These are phyloP conservation scores for Orius insidiosus DNA, from an alignment of 1,140 invertebrate genomes.

Conservation along the genomic window DNA sequence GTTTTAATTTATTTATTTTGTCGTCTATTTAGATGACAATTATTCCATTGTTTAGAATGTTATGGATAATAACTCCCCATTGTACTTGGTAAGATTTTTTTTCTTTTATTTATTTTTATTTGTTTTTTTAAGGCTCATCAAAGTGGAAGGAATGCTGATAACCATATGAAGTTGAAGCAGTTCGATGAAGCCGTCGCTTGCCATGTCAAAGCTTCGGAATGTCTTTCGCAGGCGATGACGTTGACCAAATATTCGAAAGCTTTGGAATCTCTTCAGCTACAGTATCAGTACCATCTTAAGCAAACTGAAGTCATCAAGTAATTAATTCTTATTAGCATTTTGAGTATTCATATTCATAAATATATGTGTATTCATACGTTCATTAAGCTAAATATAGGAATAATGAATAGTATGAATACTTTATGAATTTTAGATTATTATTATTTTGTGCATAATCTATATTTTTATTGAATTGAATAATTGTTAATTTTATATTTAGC, in stretches of 20 bases:
- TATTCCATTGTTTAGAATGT: conserved; percentile 10
- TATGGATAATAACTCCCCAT: conserved; percentile 15
- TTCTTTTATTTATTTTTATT: neutral
- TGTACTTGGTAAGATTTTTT: conserved; percentile 14
- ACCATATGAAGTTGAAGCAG: conserved; percentile 33
- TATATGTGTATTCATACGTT: too few species aligned
- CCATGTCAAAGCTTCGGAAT: conserved; percentile 37
- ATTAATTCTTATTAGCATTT: too few species aligned
- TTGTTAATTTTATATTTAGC: conserved; percentile 17
- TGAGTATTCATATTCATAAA: too few species aligned
- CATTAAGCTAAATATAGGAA: too few species aligned
- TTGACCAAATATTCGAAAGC: conserved; percentile 30
- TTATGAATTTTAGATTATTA: too few species aligned
- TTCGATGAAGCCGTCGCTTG: conserved; percentile 44
- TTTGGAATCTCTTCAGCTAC: conserved; percentile 39
- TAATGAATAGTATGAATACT: too few species aligned
- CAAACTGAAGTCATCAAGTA: conserved; percentile 33
- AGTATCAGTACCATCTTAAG: conserved; percentile 40
- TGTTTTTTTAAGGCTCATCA: conserved; percentile 39
- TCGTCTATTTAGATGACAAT: neutral
- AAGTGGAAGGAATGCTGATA: conserved; percentile 40
- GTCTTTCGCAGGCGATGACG: conserved; percentile 35
- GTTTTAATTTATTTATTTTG: too few species aligned
- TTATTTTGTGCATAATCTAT: too few species aligned
- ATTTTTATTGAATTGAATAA: too few species aligned